These are phyloP conservation scores for Porites lutea DNA, from an alignment of 64 coral and sea anemone genomes.

Conservation along the genomic window DNA sequence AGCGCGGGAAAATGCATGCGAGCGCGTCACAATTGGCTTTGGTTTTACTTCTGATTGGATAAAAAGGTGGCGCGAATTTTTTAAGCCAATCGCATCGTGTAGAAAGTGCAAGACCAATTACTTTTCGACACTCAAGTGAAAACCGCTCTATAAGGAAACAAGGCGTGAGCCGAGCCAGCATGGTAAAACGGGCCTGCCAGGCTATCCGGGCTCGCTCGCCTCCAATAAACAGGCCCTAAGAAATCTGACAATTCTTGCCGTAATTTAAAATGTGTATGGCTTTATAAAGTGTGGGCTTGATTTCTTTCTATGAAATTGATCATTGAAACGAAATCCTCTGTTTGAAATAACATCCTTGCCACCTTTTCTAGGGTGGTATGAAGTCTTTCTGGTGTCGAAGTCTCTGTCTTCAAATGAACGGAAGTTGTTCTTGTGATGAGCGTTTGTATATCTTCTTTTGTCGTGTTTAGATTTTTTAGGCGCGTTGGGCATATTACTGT, in stretches of 20 bases:
- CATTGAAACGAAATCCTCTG: slow-evolving; percentile 18
- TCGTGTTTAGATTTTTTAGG: neutral
- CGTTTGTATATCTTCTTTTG: slow-evolving; percentile 5
- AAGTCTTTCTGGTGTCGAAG: neutral
- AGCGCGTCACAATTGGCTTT: no score
- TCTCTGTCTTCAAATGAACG: neutral
- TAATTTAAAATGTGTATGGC: slow-evolving; percentile 21
- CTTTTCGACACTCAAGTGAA: no score
- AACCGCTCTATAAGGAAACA: no score
- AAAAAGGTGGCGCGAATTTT: no score
- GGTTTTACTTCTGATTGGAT: no score
- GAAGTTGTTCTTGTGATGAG: neutral
- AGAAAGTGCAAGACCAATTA: no score
- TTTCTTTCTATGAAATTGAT: slow-evolving; percentile 8
- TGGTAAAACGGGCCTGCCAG: no score
- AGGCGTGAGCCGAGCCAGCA: no score
- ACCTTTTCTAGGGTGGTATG: neutral
- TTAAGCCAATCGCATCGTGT: no score
- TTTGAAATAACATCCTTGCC: neutral
- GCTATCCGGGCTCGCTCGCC: no score
- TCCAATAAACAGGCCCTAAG: no score
- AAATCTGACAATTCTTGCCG: neutral
- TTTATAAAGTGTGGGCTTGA: neutral
- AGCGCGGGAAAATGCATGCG: no score
- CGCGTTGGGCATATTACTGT: neutral